Conservation (phyloP, 2,797 vertebrate genomes). For the Ptychadena robeensis region DNA sequence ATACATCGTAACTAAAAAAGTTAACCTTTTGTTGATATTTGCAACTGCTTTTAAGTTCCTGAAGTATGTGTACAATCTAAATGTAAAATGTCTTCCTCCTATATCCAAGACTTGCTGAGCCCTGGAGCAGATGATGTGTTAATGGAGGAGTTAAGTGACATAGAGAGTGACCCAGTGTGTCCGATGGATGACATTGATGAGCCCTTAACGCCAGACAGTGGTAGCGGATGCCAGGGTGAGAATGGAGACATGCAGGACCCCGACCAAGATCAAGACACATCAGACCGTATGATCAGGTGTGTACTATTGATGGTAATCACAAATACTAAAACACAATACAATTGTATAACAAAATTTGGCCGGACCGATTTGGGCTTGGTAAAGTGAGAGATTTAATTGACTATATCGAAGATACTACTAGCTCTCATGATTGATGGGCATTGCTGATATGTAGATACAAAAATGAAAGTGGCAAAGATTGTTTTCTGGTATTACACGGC, state of each 20-base stretch:
- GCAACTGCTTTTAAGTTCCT: no score
- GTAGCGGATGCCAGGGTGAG: conserved; percentile 80
- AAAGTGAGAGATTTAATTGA: background rate
- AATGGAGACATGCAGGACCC: conserved; percentile 85
- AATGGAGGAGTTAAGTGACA: conserved; percentile 92
- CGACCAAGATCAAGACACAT: conserved; percentile 86
- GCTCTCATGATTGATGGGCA: no score
- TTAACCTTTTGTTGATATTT: no score
- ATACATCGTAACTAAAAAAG: no score
- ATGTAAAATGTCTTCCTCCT: background rate
- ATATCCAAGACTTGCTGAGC: conserved; percentile 86
- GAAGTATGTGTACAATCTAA: background rate
- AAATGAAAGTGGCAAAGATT: no score
- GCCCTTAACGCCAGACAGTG: conserved; percentile 81
- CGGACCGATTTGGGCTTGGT: no score
- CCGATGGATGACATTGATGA: conserved; percentile 93
- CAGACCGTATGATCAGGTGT: conserved; percentile 92
- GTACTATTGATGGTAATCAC: conserved; percentile 4
- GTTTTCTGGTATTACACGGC: no score
- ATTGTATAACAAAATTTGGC: no score
- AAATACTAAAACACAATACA: background rate
- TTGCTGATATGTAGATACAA: no score
- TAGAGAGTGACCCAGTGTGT: conserved; percentile 83
- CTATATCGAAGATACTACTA: no score
- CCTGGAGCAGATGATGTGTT: conserved; percentile 90